Conservation (phyloP, 1,140 invertebrate genomes). For the Drosophila arizonae region DNA sequence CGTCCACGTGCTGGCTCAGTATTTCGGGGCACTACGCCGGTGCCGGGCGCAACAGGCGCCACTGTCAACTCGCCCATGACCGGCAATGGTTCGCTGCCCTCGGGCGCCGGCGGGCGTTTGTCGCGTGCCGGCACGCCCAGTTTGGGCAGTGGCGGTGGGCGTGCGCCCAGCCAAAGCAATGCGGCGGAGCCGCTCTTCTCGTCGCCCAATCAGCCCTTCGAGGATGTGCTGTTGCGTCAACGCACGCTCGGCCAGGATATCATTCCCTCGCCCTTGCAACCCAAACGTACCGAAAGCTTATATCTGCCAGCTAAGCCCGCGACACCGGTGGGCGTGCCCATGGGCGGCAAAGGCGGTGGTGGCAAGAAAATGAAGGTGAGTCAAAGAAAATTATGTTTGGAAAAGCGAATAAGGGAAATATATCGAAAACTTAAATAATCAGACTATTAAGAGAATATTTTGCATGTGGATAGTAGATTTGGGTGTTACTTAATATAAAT, state of each 20-base stretch:
- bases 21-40: conserved; percentile 84
- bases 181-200: conserved; percentile 61
- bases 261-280: conserved; percentile 91
- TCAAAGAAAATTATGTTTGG: not conserved
- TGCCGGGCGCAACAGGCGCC: conserved; percentile 56
- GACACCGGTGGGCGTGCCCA: conserved; percentile 83
- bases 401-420: not conserved
- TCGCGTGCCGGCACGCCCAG: conserved; percentile 83
- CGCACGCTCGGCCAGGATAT: conserved; percentile 93
- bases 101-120: conserved; percentile 81
- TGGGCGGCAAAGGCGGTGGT: conserved; percentile 83
- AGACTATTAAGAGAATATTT: too few relatives aligned
- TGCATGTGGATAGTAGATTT: too few relatives aligned
- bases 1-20: conserved; percentile 84
- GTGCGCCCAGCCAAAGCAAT: conserved; percentile 62
- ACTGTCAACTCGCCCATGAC: conserved; percentile 59
- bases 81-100: conserved; percentile 84
- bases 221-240: conserved; percentile 90
- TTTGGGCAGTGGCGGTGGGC: conserved; percentile 51
- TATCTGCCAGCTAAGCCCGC: conserved; percentile 85
- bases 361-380: conserved; percentile 82
- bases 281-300: conserved; percentile 94
- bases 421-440: too few relatives aligned
- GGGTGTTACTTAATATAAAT: too few relatives aligned
- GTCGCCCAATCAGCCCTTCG: conserved; percentile 86